Base-by-base conservation (phyloP, 2,113 vertebrate species). In the Ictidomys tridecemlineatus region DNA sequence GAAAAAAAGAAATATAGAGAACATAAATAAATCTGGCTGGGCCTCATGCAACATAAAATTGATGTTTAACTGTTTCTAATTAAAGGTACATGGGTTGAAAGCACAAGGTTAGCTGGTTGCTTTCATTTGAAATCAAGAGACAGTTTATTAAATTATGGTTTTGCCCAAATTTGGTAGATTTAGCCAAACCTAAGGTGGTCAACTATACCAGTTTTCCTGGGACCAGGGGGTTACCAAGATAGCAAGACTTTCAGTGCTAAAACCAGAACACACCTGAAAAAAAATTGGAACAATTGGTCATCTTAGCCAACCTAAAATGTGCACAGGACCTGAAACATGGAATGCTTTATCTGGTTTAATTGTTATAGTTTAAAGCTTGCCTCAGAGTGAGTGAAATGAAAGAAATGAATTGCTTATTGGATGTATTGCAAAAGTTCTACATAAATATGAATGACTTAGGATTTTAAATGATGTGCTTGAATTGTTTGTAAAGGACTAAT, bases 401-500 rank as follows among this genome's bases (percentile, higher is more conserved):
- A 67, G 77, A 65, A 13, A 96, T 39, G 86, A 65, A 85, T 80
- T 83, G 72, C 89, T 97, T 94, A 10, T 67, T 97, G 42, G 80
- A 92, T 97, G 51, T 4, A 39, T 61, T 95, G 77, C 70, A 96
- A 95, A 95, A 97, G 67, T 18, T 39, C 74, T 83, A 92, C 92
- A 94, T 65, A 79, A 84, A 90, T 96, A 79, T 69, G 93, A 97
- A 96, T 96, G 85, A 73, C 26, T 82, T 94, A 82, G 90, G 83
- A 26, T 96, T 97, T 97, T 97, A 96, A 85, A 72, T 45, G 56
- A 93, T 94, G 34, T 93, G 51, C 56, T 89, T 88, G 3, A 97
- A 91, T 77, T 74, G 51, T 89, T 96, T 88, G 1, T 20, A 73
- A 98, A 96, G 96, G 91, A 92, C 85, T 70, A 89, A 98, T 18